These are phyloP conservation scores for Uromys caudimaculatus DNA, from an alignment of 2,797 vertebrate genomes.

Conservation along the genomic window DNA sequence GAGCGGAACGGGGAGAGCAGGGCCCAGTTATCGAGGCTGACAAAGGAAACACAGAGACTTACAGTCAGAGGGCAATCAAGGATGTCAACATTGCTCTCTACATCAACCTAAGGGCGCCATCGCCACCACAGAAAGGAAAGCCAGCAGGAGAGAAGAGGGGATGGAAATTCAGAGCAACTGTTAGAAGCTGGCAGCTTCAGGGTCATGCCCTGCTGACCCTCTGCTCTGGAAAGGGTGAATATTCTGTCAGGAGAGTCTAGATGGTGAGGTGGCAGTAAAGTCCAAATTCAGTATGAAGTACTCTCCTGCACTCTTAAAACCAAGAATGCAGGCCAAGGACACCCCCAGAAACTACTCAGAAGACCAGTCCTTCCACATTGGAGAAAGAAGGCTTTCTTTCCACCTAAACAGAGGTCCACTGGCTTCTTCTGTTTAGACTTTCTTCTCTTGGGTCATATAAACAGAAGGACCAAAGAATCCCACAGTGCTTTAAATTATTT, in stretches of 20 bases:
- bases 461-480: not conserved
- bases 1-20: not conserved
- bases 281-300: not conserved
- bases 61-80: conserved; percentile 94
- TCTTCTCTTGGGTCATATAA: not conserved
- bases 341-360: not conserved
- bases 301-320: not conserved
- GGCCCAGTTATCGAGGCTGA: not conserved
- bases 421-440: not conserved
- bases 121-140: conserved; percentile 84
- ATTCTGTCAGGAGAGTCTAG: not conserved
- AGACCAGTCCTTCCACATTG: fast-evolving
- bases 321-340: not conserved
- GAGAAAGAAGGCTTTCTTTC: not conserved
- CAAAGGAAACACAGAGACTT: conserved; percentile 84
- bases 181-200: conserved; percentile 20
- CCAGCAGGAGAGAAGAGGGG: conserved; percentile 75
- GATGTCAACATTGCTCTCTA: conserved; percentile 91
- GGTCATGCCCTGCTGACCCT: not conserved
- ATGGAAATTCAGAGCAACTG: conserved; percentile 46
- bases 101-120: conserved; percentile 86
- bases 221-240: not conserved
- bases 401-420: not conserved
- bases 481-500: not conserved
- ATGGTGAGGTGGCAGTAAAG: not conserved